Evolutionary conservation across 2,113 vertebrate species (phyloP).

Genomic region (Corvus moneduloides): DNA sequence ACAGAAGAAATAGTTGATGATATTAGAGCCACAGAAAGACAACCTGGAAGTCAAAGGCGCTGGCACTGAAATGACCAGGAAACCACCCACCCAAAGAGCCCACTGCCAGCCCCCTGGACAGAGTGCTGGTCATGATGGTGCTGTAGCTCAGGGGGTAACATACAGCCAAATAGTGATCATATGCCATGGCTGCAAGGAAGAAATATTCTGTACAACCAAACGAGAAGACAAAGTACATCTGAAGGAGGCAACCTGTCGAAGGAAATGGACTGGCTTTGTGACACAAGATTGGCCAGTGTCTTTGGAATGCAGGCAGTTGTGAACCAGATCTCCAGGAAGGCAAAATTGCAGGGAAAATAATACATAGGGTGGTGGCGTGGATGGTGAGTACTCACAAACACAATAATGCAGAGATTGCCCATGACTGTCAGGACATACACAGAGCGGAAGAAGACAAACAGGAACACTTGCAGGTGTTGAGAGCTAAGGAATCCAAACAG

Average conservation of each 20-base stretch:
- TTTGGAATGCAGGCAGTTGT: neutral
- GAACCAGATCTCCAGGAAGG: neutral
- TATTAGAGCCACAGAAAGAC: neutral
- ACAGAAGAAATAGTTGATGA: neutral
- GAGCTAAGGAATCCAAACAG: neutral
- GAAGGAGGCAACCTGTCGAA: neutral
- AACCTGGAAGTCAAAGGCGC: neutral
- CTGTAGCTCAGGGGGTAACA: neutral
- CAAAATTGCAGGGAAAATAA: neutral
- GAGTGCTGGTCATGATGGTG: neutral
- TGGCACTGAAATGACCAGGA: neutral
- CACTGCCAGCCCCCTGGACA: neutral
- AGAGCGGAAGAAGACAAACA: neutral
- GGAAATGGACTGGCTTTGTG: neutral
- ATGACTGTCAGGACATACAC: neutral
- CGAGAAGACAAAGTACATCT: neutral
- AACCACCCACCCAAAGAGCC: neutral
- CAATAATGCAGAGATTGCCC: neutral
- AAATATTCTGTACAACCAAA: neutral
- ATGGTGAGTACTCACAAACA: neutral
- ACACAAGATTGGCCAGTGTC: neutral
- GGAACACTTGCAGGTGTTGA: neutral
- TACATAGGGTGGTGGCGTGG: neutral
- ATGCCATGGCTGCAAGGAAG: neutral
- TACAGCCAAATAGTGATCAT: neutral